phyloP scores from a whole-genome alignment of 2,113 vertebrate species.

The Diglossa brunneiventris region DNA sequence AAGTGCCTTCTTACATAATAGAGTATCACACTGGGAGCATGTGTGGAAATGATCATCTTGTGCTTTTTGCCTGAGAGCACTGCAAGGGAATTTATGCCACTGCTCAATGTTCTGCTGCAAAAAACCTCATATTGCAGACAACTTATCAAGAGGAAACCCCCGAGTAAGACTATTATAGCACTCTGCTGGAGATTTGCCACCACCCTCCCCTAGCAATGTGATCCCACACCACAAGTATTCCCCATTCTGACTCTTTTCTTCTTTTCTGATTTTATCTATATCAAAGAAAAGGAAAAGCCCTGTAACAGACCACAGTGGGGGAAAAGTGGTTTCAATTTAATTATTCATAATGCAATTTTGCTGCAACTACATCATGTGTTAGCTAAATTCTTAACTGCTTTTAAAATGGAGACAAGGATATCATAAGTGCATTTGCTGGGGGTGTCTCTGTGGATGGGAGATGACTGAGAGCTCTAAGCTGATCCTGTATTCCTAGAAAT shows the following conservation, averaged over 20 bases:
- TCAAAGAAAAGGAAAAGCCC: constrained; percentile 9
- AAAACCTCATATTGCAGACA: not conserved
- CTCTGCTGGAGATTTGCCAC: constrained; percentile 10
- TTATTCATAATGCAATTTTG: constrained; percentile 65
- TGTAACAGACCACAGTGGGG: not conserved
- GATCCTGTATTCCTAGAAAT: constrained; percentile 45
- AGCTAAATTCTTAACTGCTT: constrained; percentile 39
- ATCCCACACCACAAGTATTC: not conserved
- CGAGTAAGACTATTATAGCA: constrained; percentile 43
- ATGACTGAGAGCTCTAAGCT: not conserved
- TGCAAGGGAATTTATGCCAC: constrained; percentile 45
- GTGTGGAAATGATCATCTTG: not conserved
- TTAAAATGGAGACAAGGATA: constrained; percentile 44
- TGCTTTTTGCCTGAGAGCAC: not conserved
- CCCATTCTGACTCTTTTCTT: not conserved
- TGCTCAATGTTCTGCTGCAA: not conserved
- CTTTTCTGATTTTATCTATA: not conserved
- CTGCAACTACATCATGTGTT: constrained; percentile 12
- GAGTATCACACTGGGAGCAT: not conserved
- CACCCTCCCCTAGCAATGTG: not conserved
- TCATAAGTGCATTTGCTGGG: not conserved
- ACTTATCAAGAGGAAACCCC: constrained; percentile 45
- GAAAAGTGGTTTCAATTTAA: constrained; percentile 14
- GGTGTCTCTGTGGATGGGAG: not conserved
- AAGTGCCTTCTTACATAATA: not conserved